Evolutionary conservation across 1,140 invertebrate species (phyloP).

Genomic region (Cheumatopsyche charites): DNA sequence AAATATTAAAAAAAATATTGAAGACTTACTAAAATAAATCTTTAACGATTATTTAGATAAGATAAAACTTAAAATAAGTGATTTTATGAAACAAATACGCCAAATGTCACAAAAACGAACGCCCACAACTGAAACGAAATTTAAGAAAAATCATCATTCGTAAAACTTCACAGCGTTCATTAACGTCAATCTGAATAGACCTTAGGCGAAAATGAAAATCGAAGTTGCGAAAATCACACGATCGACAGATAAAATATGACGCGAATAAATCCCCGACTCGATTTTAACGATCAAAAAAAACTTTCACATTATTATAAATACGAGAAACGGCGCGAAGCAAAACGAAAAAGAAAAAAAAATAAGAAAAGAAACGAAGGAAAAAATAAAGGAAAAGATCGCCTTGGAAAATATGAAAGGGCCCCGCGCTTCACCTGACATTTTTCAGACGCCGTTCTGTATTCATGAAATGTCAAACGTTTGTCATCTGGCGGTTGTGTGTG

Average conservation of each 20-base stretch:
- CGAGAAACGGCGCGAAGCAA: neutral
- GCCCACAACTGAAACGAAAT: too few relatives aligned
- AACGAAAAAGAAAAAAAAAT: neutral
- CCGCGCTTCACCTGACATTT: slow-evolving; percentile 31
- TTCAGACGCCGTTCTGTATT: slow-evolving; percentile 42
- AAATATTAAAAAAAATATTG: too few relatives aligned
- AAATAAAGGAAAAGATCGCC: neutral
- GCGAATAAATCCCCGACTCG: slow-evolving; percentile 15
- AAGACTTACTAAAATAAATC: too few relatives aligned
- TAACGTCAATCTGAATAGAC: slow-evolving; percentile 3
- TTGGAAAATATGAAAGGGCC: slow-evolving; percentile 29
- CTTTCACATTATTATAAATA: too few relatives aligned
- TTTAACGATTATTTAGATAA: too few relatives aligned
- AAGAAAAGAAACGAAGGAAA: neutral
- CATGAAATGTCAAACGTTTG: slow-evolving; percentile 47
- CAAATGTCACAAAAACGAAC: too few relatives aligned
- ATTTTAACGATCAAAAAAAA: slow-evolving; percentile 4
- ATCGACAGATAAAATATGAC: slow-evolving; percentile 24
- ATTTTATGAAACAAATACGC: too few relatives aligned
- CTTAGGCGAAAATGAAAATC: neutral
- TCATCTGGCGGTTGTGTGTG: slow-evolving; percentile 32
- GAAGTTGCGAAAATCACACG: neutral
- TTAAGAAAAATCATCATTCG: neutral
- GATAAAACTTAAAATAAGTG: too few relatives aligned
- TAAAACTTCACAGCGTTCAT: slow-evolving; percentile 3